Evolutionary conservation across 2,113 vertebrate genomes (phyloP), one percentile per base, ranked within the genome.

Genomic region (Noctilio leporinus): DNA sequence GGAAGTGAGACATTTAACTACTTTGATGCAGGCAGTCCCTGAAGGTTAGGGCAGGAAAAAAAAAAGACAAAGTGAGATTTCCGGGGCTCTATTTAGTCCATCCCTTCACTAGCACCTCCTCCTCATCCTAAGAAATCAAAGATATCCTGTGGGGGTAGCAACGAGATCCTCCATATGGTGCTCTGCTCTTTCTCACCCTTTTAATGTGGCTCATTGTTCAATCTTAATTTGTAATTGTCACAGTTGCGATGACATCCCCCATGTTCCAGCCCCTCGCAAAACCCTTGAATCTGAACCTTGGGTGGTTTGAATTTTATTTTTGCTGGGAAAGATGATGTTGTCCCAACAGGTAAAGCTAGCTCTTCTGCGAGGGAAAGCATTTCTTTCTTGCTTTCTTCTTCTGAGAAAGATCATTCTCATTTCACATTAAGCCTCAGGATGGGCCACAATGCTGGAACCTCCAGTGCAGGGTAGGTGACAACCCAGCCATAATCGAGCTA

Each of bases 151-250:
- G 89, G 81, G 95, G 93, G 94, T 86, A 89, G 93, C 86, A 47
- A 62, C 4, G 35, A 80, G 67, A 59, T 45, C 7, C 75, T 95
- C 95, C 96, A 96, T 96, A 97, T 95, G 97, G 96, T 43, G 78
- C 38, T 96, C 86, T 97, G 95, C 93, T 97, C 96, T 96, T 92
- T 87, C 93, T 94, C 93, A 95, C 91, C 91, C 96, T 97, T 96
- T 96, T 94, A 83, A 96, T 97, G 96, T 97, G 96, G 95, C 94
- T 96, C 92, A 95, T 96, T 97, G 96, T 97, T 97, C 95, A 96
- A 89, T 97, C 97, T 97, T 96, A 97, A 96, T 97, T 97, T 97
- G 95, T 96, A 96, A 94, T 97, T 96, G 97, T 97, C 96, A 95
- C 96, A 97, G 97, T 93, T 96, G 95, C 0, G 80, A 96, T 95